Percentiles rank a stretch among this genome's conserved stretches.
Evolutionary conservation across 1,140 invertebrate genomes (phyloP).

Genomic region (Sminthurinus signatus): DNA sequence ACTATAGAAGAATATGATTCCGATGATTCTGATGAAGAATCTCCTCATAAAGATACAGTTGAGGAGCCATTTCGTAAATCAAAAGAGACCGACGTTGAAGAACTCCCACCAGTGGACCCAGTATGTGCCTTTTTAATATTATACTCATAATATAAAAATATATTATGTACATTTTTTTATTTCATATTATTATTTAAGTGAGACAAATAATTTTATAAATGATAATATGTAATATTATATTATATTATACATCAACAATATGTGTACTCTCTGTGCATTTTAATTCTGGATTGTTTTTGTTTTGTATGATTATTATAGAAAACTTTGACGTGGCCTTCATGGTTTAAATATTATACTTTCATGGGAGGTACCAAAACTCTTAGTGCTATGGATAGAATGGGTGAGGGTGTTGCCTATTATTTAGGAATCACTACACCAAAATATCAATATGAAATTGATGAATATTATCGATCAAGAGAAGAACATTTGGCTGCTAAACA

Average conservation of each 20-base stretch:
- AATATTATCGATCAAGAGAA: constrained; percentile 32
- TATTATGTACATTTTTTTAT: too few relatives aligned
- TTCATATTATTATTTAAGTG: too few relatives aligned
- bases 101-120: constrained; percentile 20
- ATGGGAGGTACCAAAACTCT: constrained; percentile 23
- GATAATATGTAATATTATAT: not conserved
- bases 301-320: constrained; percentile 12
- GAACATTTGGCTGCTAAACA: constrained; percentile 23
- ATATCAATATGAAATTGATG: constrained; percentile 38
- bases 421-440: constrained; percentile 36
- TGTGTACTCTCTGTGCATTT: too few relatives aligned
- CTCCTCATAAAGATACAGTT: not conserved
- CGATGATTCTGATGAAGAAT: constrained; percentile 16
- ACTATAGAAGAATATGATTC: constrained; percentile 35
- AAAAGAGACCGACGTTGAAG: not conserved
- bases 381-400: constrained; percentile 25
- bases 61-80: too few relatives aligned
- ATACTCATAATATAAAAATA: too few relatives aligned
- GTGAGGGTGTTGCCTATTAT: constrained; percentile 30
- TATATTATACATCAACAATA: not conserved
- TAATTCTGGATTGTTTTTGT: not conserved
- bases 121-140: too few relatives aligned
- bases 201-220: not conserved
- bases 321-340: constrained; percentile 26
- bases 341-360: constrained; percentile 22